phyloP scores from a whole-genome alignment of 1,140 invertebrate genomes.

The Doryteuthis pealeii region DNA sequence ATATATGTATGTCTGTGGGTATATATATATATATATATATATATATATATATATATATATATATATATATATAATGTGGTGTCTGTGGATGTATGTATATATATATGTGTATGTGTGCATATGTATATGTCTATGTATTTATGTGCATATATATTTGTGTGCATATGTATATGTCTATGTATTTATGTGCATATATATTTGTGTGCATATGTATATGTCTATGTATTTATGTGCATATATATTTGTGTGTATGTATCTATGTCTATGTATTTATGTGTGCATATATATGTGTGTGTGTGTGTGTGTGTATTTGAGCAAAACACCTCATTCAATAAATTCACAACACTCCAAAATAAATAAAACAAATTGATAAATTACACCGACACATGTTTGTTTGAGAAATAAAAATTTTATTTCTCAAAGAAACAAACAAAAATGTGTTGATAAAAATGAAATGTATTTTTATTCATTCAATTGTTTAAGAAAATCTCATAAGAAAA shows the following conservation, averaged over 20 bases:
- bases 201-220: not conserved
- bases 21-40: too few species aligned
- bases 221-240: not conserved
- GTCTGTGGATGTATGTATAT: not conserved
- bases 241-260: not conserved
- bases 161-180: not conserved
- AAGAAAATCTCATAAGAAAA: too few species aligned
- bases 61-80: too few species aligned
- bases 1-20: too few species aligned
- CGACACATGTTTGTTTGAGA: too few species aligned
- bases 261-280: not conserved
- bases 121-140: not conserved
- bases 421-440: too few species aligned
- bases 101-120: not conserved
- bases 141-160: not conserved
- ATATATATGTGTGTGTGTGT: not conserved
- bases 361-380: too few species aligned
- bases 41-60: too few species aligned
- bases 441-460: too few species aligned
- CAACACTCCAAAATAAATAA: too few species aligned
- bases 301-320: not conserved
- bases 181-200: not conserved
- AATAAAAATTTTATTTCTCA: too few species aligned
- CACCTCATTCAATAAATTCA: not conserved
- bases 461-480: too few species aligned